Conservation (phyloP, 2,797 vertebrate species). For the Synaphobranchus kaupii region DNA sequence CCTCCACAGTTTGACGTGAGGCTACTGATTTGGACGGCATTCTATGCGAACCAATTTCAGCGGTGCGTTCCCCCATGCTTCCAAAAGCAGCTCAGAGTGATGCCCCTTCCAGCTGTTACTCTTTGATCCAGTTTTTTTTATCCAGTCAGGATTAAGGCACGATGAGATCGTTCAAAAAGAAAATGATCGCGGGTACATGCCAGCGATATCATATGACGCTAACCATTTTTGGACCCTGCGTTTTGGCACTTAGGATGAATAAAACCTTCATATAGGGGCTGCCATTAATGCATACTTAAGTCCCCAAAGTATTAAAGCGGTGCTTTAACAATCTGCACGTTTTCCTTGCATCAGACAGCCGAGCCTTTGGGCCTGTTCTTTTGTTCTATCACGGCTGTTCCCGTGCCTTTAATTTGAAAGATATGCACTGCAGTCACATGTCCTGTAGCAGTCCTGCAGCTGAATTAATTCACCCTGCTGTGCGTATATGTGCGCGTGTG, state of each 20-base stretch:
- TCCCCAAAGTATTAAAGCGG: neutral
- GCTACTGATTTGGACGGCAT: neutral
- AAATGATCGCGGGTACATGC: neutral
- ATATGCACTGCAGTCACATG: neutral
- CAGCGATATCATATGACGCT: neutral
- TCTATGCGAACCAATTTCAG: neutral
- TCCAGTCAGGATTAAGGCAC: neutral
- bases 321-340: constrained; percentile 1
- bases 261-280: neutral
- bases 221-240: neutral
- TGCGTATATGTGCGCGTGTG: neutral
- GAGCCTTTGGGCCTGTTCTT: neutral
- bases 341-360: neutral
- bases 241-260: neutral
- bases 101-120: neutral
- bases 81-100: neutral
- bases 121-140: neutral
- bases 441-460: neutral
- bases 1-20: neutral
- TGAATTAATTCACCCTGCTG: neutral
- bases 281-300: neutral
- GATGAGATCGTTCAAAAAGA: neutral
- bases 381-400: neutral
- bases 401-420: neutral
- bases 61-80: neutral